Conservation (phyloP, 2,888 invertebrate species). For the Agrochola circellaris region DNA sequence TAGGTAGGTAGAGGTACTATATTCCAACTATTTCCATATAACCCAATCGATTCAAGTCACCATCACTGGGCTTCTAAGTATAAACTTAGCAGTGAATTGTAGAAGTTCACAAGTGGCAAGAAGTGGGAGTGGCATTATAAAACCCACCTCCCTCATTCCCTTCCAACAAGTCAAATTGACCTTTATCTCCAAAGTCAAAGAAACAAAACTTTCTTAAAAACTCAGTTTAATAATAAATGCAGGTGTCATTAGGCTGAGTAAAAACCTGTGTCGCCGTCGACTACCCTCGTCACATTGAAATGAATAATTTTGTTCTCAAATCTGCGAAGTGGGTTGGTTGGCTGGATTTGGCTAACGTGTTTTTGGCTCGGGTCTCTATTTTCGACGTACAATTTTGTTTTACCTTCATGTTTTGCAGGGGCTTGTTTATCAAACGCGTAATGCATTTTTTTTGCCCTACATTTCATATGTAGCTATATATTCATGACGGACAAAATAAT, state of each 20-base stretch:
- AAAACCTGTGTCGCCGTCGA: slow-evolving; percentile 55
- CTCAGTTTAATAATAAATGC: slow-evolving; percentile 46
- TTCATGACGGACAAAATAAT: background rate
- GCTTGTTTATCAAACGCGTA: background rate
- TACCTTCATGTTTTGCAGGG: background rate
- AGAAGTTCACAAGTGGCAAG: too few relatives aligned
- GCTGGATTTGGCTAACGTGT: slow-evolving; percentile 40
- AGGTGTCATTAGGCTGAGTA: slow-evolving; percentile 55
- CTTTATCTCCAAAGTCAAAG: slow-evolving; percentile 7
- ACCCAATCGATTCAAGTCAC: background rate
- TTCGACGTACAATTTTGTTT: slow-evolving; percentile 22
- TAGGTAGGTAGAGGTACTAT: too few relatives aligned
- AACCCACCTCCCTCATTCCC: background rate
- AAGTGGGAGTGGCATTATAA: background rate
- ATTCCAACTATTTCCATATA: background rate
- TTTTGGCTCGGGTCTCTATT: slow-evolving; percentile 39
- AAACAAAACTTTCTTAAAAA: slow-evolving; percentile 23
- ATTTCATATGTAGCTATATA: background rate
- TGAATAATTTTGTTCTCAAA: slow-evolving; percentile 64
- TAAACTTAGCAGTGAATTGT: too few relatives aligned
- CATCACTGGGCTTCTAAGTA: background rate
- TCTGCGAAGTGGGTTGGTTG: slow-evolving; percentile 58
- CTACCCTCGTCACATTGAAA: slow-evolving; percentile 54
- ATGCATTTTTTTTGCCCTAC: background rate
- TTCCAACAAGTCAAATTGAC: slow-evolving; percentile 1